A percentile compares a stretch with the other conserved stretches of the same genome.
These are phyloP conservation scores for Brevimyrus niger DNA, from an alignment of 2,113 vertebrate species.

Conservation along the genomic window DNA sequence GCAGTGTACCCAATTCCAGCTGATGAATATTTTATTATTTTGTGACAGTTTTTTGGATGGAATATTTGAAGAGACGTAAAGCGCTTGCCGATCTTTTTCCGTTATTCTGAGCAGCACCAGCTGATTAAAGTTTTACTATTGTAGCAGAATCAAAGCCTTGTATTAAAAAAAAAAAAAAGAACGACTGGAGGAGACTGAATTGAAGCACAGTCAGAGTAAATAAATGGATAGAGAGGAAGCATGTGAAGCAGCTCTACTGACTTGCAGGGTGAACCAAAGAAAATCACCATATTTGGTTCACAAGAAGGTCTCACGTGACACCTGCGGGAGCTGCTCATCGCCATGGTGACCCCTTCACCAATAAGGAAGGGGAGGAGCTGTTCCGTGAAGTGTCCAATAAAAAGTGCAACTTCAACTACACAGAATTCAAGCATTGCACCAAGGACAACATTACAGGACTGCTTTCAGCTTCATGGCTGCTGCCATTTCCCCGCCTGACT, in stretches of 20 bases:
- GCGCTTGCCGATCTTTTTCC: background rate
- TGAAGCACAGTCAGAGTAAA: background rate
- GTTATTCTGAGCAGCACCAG: background rate
- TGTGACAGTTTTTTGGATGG: background rate
- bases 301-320: background rate
- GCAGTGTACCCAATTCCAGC: background rate
- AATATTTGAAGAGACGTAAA: background rate
- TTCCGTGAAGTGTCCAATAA: constrained; percentile 93
- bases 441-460: constrained; percentile 64
- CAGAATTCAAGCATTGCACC: constrained; percentile 93
- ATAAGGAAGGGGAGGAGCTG: constrained; percentile 95
- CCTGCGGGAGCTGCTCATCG: constrained; percentile 91
- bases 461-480: background rate
- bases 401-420: constrained; percentile 88
- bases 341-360: constrained; percentile 95
- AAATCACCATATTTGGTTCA: background rate
- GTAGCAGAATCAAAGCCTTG: background rate
- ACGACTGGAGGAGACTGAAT: background rate
- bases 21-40: background rate
- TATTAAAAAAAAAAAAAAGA: background rate
- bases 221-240: background rate
- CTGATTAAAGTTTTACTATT: background rate
- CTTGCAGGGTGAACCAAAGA: background rate
- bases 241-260: background rate
- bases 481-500: background rate